Conservation (phyloP, 2,797 vertebrate genomes). For the Myotis myotis region DNA sequence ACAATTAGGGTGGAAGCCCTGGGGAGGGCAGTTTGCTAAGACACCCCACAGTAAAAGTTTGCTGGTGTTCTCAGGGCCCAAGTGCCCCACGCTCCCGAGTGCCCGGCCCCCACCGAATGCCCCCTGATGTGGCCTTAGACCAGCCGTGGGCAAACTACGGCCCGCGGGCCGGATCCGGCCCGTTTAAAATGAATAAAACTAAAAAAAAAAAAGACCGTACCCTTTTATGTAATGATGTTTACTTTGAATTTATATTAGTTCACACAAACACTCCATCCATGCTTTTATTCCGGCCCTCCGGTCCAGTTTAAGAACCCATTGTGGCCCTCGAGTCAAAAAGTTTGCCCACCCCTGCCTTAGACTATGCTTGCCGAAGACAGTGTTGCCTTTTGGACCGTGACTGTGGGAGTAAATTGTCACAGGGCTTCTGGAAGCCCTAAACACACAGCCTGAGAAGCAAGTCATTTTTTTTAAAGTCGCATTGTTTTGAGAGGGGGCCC, state of each 20-base stretch:
- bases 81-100: neutral
- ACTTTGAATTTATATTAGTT: no score
- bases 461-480: neutral
- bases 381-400: neutral
- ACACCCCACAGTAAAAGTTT: neutral
- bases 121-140: conserved; percentile 14
- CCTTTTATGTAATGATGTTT: no score
- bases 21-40: conserved; percentile 62
- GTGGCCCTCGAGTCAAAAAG: no score
- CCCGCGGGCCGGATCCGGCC: no score
- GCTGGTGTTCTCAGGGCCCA: neutral
- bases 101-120: conserved; percentile 41
- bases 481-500: neutral
- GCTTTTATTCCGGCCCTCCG: no score
- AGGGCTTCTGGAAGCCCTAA: neutral
- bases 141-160: neutral
- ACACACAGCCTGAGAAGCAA: neutral
- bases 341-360: neutral
- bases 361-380: neutral
- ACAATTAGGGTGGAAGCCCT: conserved; percentile 57
- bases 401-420: neutral
- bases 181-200: no score
- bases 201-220: no score
- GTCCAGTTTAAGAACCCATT: no score
- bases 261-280: no score